Evolutionary conservation across 2,797 vertebrate genomes (phyloP), one percentile per base, ranked within the genome.

Genomic region (Karalla daura): DNA sequence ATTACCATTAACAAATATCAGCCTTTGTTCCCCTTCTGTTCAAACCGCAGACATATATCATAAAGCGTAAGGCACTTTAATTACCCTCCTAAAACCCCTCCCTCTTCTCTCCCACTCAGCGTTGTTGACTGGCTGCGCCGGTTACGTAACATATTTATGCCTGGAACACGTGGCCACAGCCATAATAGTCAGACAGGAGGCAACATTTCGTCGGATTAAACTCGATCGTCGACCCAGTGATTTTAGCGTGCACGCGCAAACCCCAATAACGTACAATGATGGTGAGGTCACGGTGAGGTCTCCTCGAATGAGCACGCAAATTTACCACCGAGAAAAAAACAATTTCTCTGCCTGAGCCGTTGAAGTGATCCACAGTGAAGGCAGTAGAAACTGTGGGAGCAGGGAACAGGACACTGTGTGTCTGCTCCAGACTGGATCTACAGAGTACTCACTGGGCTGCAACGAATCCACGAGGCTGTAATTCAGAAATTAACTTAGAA

Each of bases 81-180:
- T 81, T 58, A 63, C 61, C 50, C 52, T 69, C 33, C 55, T 46
- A 24, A 24, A 17, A 61, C 70, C 71, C 74, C 63, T 46, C 65
- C 73, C 30, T 17, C 5, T 41, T 24, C 37, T 43, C 49, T 47
- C 47, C 73, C 78, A 36, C 68, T 39, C 81, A 44, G 73, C 40
- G 63, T 45, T 84, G 85, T 85, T 84, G 84, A 85, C 88, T 77
- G 82, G 54, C 56, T 74, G 46, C 2, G 20, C 43, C 18, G 40
- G 80, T 90, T 91, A 89, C 60, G 68, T 89, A 90, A 91, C 88
- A 64, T 74, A 44, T 79, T 68, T 79, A 84, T 87, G 82, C 75
- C 46, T 61, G 18, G 70, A 33, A 74, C 89, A 89, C 85, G 80
- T 90, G 86, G 81, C 78, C 72, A 45, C 72, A 49, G 72, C 68